Conservation (phyloP, 2,113 vertebrate genomes). For the Oryzias celebensis region DNA sequence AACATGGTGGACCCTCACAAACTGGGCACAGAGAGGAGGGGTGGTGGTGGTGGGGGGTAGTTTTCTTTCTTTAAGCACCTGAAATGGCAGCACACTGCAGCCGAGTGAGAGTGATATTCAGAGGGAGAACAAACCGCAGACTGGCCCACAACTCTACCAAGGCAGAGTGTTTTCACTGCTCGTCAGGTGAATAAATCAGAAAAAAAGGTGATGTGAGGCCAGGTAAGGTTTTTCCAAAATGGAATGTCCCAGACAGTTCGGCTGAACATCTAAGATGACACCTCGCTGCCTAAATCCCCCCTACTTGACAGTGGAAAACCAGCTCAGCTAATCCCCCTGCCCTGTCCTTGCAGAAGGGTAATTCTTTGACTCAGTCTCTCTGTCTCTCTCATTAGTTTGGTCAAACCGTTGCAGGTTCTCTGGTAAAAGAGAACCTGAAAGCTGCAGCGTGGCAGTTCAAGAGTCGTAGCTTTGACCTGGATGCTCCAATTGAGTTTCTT, state of each 20-base stretch:
- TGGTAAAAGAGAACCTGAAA: constrained; percentile 8
- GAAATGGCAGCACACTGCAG: constrained; percentile 40
- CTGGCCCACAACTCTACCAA: constrained; percentile 9
- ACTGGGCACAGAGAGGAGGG: constrained; percentile 31
- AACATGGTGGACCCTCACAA: constrained; percentile 46
- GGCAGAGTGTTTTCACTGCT: neutral
- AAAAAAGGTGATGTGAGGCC: constrained; percentile 1
- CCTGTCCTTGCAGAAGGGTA: constrained; percentile 42
- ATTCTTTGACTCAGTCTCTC: constrained; percentile 25
- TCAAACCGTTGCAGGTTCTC: neutral
- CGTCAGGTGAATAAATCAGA: neutral
- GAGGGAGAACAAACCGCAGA: constrained; percentile 33
- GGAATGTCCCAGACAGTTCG: constrained; percentile 1
- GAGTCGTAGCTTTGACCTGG: neutral
- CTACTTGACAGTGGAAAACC: constrained; percentile 40
- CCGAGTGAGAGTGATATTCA: neutral
- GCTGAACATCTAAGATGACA: constrained; percentile 33
- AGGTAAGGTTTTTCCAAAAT: constrained; percentile 10
- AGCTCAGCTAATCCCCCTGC: constrained; percentile 56
- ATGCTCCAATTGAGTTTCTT: constrained; percentile 1
- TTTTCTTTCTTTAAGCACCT: constrained; percentile 50
- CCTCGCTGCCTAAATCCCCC: constrained; percentile 38
- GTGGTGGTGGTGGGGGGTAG: constrained; percentile 1
- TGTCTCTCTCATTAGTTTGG: neutral
- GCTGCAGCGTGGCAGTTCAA: neutral